Evolutionary conservation across 2,888 invertebrate species (phyloP), one percentile per base, ranked within the genome.

Genomic region (Acrobeloides nanus): DNA sequence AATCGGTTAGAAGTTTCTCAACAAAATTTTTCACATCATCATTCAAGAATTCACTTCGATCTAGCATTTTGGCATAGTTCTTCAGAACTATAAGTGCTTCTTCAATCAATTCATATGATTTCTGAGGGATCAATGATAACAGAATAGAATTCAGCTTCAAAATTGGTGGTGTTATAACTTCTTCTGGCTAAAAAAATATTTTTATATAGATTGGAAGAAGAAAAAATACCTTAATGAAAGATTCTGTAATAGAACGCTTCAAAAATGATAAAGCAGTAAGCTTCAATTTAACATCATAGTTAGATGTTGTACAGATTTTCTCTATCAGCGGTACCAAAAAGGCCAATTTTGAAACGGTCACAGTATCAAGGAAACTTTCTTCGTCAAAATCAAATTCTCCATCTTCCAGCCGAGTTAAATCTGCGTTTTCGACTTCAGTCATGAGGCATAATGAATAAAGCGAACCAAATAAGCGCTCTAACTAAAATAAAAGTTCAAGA

Each of bases 381-480:
- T 54, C 56, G 29, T 53, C 20, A 3, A 42, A n/a, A n/a, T n/a
- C 40, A 8, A 47, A 34, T 20, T 46, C 62, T 7, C 39, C 46
- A 23, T 53, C 58, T 10, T 60, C 42, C 10, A 39, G 48, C 18
- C 48, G 27, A 21, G 47, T 26, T 7, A 32, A 52, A 10, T 10
- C 10, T 10, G 10, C 29, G 10, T 10, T 29, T 12, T 29, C 29
- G 12, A 29, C 15, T 12, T 52, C 51, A 24, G 48, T 34, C 39
- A 51, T 33, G 26, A 56, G 37, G 26, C 57, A 57, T 3, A 57
- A 33, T 7, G 57, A 43, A 2, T 46, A 53, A 24, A 69, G 55
- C 24, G 62, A 38, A 7, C 55, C 48, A 38, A 69, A 57, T 31
- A 58, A 53, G 29, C 65, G 47, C 34, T n/a, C n/a, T n/a, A n/a